Evolutionary conservation across 2,888 invertebrate genomes (phyloP).

Genomic region (Melolontha melolontha): DNA sequence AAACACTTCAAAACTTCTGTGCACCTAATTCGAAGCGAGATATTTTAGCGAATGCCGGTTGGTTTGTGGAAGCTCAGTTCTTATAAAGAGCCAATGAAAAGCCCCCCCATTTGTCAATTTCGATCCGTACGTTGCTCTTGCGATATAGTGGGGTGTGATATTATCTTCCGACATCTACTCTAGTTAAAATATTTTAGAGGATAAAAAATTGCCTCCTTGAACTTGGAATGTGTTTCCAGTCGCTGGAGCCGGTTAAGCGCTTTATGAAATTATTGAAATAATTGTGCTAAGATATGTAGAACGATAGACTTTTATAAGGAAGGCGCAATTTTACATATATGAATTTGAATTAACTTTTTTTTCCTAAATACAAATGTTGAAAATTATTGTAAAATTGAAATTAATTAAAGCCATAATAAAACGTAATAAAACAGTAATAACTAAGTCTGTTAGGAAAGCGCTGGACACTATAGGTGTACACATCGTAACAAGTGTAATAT

Average conservation of each 20-base stretch:
- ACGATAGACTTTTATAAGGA: not conserved
- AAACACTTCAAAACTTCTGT: conserved; percentile 1
- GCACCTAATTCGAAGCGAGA: conserved; percentile 6
- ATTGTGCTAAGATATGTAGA: not conserved
- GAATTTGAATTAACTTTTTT: no score
- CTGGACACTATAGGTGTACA: no score
- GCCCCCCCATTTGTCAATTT: conserved; percentile 56
- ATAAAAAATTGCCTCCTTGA: conserved; percentile 36
- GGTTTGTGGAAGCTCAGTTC: conserved; percentile 19
- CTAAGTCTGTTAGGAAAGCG: no score
- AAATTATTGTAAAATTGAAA: no score
- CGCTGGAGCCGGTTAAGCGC: conserved; percentile 9
- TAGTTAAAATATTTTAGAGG: not conserved
- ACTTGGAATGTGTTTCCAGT: conserved; percentile 40
- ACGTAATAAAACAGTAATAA: no score
- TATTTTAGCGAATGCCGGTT: conserved; percentile 17
- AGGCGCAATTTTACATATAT: no score
- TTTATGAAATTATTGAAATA: conserved; percentile 1
- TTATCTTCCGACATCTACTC: conserved; percentile 13
- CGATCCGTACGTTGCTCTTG: conserved; percentile 64
- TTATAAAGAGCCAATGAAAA: conserved; percentile 50
- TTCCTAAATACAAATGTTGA: no score
- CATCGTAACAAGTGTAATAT: no score
- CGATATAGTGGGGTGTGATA: conserved; percentile 65
- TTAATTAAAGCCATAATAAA: no score